Evolutionary conservation across 2,113 vertebrate genomes (phyloP).

Genomic region (Tapirus terrestris): DNA sequence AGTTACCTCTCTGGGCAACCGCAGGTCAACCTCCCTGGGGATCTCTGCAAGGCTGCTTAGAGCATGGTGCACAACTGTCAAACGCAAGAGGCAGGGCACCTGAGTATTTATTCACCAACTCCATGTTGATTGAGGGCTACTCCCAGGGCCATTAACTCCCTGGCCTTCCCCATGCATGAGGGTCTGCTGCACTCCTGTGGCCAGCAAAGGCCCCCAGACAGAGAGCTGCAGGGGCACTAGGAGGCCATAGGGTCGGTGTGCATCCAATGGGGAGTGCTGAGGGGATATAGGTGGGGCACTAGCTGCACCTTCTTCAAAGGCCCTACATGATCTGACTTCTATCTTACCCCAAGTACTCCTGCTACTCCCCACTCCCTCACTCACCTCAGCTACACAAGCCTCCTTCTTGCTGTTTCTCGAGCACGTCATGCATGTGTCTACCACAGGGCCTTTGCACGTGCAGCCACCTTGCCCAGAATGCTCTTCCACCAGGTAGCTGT

Average conservation of each 20-base stretch:
- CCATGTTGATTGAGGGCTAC: neutral
- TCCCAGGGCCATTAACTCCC: neutral
- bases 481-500: neutral
- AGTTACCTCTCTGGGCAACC: neutral
- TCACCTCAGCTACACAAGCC: neutral
- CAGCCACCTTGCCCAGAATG: neutral
- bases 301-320: neutral
- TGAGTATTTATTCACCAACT: neutral
- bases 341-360: neutral
- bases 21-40: neutral
- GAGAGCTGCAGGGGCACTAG: neutral
- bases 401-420: neutral
- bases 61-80: neutral
- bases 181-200: neutral
- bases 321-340: neutral
- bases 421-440: neutral
- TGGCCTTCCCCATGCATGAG: neutral
- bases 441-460: neutral
- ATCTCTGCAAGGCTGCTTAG: neutral
- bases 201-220: neutral
- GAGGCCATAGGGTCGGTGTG: neutral
- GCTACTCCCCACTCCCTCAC: neutral
- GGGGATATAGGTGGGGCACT: neutral
- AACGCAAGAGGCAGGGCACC: neutral
- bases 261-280: neutral